Evolutionary conservation across 2,113 vertebrate genomes (phyloP).

Genomic region (Zeus faber): DNA sequence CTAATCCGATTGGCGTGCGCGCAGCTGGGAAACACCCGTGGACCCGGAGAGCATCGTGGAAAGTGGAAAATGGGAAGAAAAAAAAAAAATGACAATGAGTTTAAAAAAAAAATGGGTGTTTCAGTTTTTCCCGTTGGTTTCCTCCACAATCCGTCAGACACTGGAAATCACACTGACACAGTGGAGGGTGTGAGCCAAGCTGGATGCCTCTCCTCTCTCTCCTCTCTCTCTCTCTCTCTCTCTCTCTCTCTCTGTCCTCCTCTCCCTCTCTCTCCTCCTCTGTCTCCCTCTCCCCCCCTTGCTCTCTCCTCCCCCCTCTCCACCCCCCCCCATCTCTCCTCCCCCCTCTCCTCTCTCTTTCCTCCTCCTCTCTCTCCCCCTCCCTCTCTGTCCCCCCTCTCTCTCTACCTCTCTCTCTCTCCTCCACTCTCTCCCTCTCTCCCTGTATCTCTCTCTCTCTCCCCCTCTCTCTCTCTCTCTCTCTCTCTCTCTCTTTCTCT

Average conservation of each 20-base stretch:
- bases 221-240: too few relatives aligned
- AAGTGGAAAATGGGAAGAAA: too few relatives aligned
- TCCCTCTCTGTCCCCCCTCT: too few relatives aligned
- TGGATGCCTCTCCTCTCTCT: too few relatives aligned
- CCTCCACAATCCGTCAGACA: slow-evolving; percentile 48
- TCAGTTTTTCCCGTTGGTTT: slow-evolving; percentile 20
- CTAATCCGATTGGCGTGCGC: slow-evolving; percentile 43
- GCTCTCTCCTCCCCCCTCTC: too few relatives aligned
- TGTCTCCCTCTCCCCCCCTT: too few relatives aligned
- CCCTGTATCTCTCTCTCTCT: slow-evolving; percentile 7
- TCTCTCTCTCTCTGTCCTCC: too few relatives aligned
- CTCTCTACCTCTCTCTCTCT: slow-evolving; percentile 20
- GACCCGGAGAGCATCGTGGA: slow-evolving; percentile 31
- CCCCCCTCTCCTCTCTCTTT: too few relatives aligned
- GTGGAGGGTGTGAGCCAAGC: slow-evolving; percentile 22
- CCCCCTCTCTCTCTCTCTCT: slow-evolving; percentile 6
- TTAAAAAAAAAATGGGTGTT: neutral
- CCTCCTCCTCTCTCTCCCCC: too few relatives aligned
- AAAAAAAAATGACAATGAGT: slow-evolving; percentile 1
- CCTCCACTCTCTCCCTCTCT: slow-evolving; percentile 20
- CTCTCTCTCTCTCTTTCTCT: neutral
- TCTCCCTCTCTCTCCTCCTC: too few relatives aligned
- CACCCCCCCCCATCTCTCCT: too few relatives aligned
- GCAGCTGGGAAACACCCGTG: slow-evolving; percentile 48
- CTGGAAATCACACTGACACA: slow-evolving; percentile 53